Evolutionary conservation across 2,113 vertebrate species (phyloP).

Genomic region (Sinocyclocheilus anshuiensis): DNA sequence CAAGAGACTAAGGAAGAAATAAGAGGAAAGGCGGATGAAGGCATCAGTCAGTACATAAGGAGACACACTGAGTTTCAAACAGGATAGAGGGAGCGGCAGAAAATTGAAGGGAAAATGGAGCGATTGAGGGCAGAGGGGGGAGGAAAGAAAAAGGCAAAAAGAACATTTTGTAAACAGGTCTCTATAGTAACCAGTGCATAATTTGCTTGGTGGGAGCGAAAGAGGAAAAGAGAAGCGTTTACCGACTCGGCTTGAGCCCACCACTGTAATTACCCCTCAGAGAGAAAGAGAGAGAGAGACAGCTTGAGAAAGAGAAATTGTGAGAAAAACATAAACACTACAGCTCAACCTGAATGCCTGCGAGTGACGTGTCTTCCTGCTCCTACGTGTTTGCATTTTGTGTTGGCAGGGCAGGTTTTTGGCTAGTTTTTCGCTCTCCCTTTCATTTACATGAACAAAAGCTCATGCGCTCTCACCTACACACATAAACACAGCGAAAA

Average conservation of each 20-base stretch:
- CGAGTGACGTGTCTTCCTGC: conserved; percentile 22
- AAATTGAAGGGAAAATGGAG: conserved; percentile 45
- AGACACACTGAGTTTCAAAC: conserved; percentile 55
- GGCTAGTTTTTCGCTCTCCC: neutral
- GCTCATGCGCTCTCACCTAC: neutral
- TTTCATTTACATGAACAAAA: conserved; percentile 25
- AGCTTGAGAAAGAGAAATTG: conserved; percentile 2
- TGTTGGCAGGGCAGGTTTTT: neutral
- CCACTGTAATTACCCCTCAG: conserved; percentile 78
- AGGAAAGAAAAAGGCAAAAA: conserved; percentile 63
- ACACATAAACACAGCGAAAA: neutral
- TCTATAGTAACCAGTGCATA: conserved; percentile 78
- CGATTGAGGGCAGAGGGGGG: conserved; percentile 52
- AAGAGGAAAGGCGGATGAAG: conserved; percentile 18
- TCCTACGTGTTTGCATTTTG: conserved; percentile 30
- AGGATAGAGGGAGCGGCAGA: conserved; percentile 43
- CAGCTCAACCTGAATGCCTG: conserved; percentile 21
- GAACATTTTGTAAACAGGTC: conserved; percentile 76
- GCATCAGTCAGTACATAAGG: conserved; percentile 31
- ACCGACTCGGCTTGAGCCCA: conserved; percentile 80
- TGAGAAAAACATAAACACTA: conserved; percentile 37
- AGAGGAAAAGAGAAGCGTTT: conserved; percentile 73
- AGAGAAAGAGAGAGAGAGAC: conserved; percentile 52
- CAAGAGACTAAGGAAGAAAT: conserved; percentile 20
- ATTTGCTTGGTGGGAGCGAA: conserved; percentile 75